Evolutionary conservation across 1,140 invertebrate genomes (phyloP).

Genomic region (Cydia splendana): DNA sequence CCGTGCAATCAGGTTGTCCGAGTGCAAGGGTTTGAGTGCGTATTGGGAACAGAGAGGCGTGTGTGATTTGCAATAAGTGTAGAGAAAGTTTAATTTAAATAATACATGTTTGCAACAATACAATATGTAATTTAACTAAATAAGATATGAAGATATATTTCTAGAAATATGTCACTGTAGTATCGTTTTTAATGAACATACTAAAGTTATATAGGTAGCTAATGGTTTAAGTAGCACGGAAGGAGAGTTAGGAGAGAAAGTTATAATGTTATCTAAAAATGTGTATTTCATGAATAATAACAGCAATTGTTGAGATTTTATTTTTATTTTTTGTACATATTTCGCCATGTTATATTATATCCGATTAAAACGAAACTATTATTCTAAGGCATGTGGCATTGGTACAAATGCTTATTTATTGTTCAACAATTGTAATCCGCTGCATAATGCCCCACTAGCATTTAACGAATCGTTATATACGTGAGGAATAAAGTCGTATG

Average conservation of each 20-base stretch:
- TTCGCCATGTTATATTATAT: neutral
- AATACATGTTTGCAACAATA: neutral
- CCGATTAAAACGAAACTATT: neutral
- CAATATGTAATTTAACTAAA: neutral
- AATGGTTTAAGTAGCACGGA: too few species aligned
- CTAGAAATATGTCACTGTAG: too few species aligned
- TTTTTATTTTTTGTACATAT: too few species aligned
- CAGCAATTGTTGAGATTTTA: too few species aligned
- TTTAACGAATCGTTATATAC: neutral
- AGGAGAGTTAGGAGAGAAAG: too few species aligned
- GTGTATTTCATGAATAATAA: too few species aligned
- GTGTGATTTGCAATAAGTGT: neutral
- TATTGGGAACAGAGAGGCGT: neutral
- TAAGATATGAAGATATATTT: too few species aligned
- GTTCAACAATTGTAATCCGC: neutral
- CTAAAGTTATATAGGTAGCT: too few species aligned
- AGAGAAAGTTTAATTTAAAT: neutral
- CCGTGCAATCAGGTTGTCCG: conserved; percentile 12
- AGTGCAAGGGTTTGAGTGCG: conserved; percentile 15
- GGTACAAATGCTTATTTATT: conserved; percentile 16
- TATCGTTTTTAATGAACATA: too few species aligned
- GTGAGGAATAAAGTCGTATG: neutral
- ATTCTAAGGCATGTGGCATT: neutral
- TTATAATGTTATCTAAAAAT: too few species aligned
- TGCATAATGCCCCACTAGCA: neutral